A percentile compares a stretch with the other conserved stretches of the same genome.
phyloP scores from a whole-genome alignment of 2,113 vertebrate species.

The Rhipidura dahli region DNA sequence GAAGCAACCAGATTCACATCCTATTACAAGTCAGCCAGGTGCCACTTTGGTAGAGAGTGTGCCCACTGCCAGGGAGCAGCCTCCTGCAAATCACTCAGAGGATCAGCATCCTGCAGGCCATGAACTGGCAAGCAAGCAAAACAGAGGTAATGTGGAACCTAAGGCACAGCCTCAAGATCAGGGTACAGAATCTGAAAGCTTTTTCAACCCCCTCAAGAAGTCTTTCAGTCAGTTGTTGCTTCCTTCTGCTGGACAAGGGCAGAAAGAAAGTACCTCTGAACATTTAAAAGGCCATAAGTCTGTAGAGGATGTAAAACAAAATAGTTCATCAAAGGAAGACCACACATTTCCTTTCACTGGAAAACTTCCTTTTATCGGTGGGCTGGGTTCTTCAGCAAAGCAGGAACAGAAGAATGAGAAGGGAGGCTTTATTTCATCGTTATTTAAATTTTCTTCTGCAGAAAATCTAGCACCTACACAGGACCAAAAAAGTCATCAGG shows the following conservation, averaged over 20 bases:
- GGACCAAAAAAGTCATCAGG: neutral
- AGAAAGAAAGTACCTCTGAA: slow-evolving; percentile 53
- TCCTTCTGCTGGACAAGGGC: slow-evolving; percentile 50
- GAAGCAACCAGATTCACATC: slow-evolving; percentile 8
- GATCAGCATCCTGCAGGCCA: neutral
- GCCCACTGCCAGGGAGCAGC: neutral
- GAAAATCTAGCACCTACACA: slow-evolving; percentile 62
- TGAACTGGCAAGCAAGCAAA: neutral
- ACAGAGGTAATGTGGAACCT: neutral
- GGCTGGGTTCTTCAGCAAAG: slow-evolving; percentile 66
- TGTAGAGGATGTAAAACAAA: slow-evolving; percentile 66
- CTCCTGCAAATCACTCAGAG: neutral
- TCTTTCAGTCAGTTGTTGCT: slow-evolving; percentile 85
- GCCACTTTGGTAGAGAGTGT: neutral
- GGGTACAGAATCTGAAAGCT: slow-evolving; percentile 41
- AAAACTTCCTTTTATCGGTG: slow-evolving; percentile 73
- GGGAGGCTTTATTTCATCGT: slow-evolving; percentile 70
- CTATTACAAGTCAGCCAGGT: neutral
- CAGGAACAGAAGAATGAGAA: slow-evolving; percentile 55
- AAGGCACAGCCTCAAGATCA: neutral
- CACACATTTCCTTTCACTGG: slow-evolving; percentile 65
- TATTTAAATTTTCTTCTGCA: slow-evolving; percentile 78
- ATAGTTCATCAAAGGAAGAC: slow-evolving; percentile 47
- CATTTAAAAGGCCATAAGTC: slow-evolving; percentile 63
- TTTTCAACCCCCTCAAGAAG: slow-evolving; percentile 87